Percentiles rank a stretch among this genome's conserved stretches.
Conservation (phyloP, 53 echinoderm and acorn worm species). For the Astropecten irregularis region DNA sequence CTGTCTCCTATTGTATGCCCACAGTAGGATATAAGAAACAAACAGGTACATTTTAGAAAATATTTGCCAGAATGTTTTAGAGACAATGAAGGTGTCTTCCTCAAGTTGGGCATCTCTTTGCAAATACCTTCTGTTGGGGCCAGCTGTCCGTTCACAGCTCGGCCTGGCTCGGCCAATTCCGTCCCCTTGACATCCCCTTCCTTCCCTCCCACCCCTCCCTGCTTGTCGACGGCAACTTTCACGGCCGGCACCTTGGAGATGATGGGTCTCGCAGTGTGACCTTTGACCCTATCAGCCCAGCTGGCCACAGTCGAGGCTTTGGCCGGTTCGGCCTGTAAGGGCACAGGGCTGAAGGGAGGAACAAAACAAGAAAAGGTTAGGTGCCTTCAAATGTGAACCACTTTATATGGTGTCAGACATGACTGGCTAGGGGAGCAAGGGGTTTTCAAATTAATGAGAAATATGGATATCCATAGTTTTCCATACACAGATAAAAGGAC, state of each 20-base stretch:
- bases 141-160: constrained; percentile 24
- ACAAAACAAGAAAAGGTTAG: not conserved
- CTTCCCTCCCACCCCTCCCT: not conserved
- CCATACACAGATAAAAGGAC: too few relatives aligned
- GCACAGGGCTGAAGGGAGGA: constrained; percentile 45
- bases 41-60: too few relatives aligned
- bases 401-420: too few relatives aligned
- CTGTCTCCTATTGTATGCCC: too few relatives aligned
- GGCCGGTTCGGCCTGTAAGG: constrained; percentile 38
- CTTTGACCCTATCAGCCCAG: constrained; percentile 97
- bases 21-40: too few relatives aligned
- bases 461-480: too few relatives aligned
- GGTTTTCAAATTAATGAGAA: too few relatives aligned
- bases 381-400: not conserved
- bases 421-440: too few relatives aligned
- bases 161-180: not conserved
- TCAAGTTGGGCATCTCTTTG: too few relatives aligned
- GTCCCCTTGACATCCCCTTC: constrained; percentile 8
- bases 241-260: constrained; percentile 44
- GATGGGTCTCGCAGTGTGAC: constrained; percentile 61
- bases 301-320: constrained; percentile 64
- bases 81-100: too few relatives aligned
- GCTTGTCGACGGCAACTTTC: not conserved
- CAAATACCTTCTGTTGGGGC: constrained; percentile 48
- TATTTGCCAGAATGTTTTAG: too few relatives aligned